phyloP scores from a whole-genome alignment of 2,113 vertebrate species.

The Raja brachyura region DNA sequence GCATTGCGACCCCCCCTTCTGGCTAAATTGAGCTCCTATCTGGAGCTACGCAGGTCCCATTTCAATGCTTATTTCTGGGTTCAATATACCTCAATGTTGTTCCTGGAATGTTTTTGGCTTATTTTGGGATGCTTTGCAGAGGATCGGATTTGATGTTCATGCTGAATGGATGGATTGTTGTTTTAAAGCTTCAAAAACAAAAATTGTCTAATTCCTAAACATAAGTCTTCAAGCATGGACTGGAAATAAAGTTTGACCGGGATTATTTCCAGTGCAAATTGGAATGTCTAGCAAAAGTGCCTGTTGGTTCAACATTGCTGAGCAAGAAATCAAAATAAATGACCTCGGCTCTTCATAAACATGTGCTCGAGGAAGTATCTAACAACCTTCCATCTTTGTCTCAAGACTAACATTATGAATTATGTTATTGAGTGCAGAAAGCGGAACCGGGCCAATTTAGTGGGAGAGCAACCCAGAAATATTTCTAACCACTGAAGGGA shows the following conservation, averaged over 20 bases:
- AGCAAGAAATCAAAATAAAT: constrained; percentile 9
- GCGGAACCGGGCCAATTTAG: not conserved
- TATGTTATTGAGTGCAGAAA: not conserved
- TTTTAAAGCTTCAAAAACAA: no score
- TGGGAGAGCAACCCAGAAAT: not conserved
- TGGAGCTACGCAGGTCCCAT: no score
- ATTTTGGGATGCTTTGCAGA: no score
- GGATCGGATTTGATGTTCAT: no score
- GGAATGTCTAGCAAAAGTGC: not conserved
- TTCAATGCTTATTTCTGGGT: no score
- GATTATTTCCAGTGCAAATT: not conserved
- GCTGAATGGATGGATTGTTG: no score
- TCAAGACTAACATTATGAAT: not conserved
- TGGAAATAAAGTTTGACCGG: not conserved
- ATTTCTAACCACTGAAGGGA: not conserved
- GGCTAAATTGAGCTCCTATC: no score
- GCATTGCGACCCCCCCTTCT: no score
- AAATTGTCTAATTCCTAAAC: no score
- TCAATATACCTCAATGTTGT: no score
- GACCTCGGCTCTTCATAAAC: not conserved
- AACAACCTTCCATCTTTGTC: not conserved
- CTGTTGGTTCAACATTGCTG: not conserved
- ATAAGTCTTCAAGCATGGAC: not conserved
- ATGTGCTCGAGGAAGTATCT: not conserved
- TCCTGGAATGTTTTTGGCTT: no score